A percentile compares a stretch with the other conserved stretches of the same genome.
phyloP scores from a whole-genome alignment of 1,140 invertebrate genomes.

The Lucilia sericata region DNA sequence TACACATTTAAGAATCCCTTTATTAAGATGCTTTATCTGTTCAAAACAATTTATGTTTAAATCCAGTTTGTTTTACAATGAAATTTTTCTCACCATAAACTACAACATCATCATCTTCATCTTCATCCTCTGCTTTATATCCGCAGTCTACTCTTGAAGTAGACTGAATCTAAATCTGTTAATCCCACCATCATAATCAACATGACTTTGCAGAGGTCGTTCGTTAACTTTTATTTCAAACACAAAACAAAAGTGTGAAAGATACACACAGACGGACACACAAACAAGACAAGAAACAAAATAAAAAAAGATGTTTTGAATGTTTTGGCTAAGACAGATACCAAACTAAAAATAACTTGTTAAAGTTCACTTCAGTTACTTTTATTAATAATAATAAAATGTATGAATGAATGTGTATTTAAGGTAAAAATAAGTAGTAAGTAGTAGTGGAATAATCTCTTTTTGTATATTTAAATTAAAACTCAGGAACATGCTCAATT shows the following conservation, averaged over 20 bases:
- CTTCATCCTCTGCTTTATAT: neutral
- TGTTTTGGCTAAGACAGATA: neutral
- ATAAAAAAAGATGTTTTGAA: neutral
- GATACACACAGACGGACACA: neutral
- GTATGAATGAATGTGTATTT: constrained; percentile 13
- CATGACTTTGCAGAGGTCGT: constrained; percentile 37
- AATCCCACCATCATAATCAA: neutral
- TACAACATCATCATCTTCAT: neutral
- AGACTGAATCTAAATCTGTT: neutral
- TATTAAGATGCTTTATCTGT: neutral
- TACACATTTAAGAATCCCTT: neutral
- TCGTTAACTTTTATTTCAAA: constrained; percentile 13
- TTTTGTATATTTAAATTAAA: neutral
- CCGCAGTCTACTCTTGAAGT: too few species aligned
- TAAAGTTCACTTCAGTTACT: neutral
- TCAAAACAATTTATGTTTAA: neutral
- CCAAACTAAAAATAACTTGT: neutral
- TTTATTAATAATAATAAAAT: neutral
- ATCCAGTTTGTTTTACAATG: constrained; percentile 16
- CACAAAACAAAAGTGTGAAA: constrained; percentile 12
- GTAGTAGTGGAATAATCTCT: neutral
- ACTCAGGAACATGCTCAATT: constrained; percentile 10
- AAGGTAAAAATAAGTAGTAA: neutral
- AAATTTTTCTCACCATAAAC: neutral
- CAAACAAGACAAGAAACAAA: constrained; percentile 17